A percentile compares a stretch with the other conserved stretches of the same genome.
Conservation (phyloP, 1,140 invertebrate genomes). For the Holotrichia oblita region DNA sequence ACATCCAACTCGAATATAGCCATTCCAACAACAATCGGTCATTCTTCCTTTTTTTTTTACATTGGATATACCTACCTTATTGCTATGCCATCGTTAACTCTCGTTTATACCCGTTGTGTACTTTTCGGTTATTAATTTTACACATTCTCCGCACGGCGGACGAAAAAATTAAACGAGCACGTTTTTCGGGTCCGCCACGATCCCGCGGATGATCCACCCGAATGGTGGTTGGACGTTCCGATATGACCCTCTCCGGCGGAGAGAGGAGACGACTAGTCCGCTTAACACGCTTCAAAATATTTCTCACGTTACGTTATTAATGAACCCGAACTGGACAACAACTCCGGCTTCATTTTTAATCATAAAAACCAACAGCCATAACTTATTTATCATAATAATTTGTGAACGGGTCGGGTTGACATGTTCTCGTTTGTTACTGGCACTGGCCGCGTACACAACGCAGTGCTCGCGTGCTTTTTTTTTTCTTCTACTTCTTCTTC, state of each 20-base stretch:
- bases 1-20: too few species aligned
- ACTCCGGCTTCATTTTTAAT: constrained; percentile 54
- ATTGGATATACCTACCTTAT: too few species aligned
- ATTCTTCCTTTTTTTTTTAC: too few species aligned
- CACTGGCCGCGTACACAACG: neutral
- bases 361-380: constrained; percentile 55
- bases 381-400: constrained; percentile 55
- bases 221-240: too few species aligned
- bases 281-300: constrained; percentile 43
- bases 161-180: neutral
- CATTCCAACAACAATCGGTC: too few species aligned
- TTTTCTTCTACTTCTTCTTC: neutral
- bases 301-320: constrained; percentile 55
- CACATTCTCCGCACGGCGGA: neutral
- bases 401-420: constrained; percentile 45
- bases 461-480: neutral
- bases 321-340: constrained; percentile 51
- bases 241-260: neutral
- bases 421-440: constrained; percentile 42
- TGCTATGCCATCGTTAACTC: too few species aligned
- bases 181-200: neutral
- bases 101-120: neutral
- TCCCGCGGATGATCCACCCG: neutral
- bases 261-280: neutral
- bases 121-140: constrained; percentile 31